Evolutionary conservation across 2,888 invertebrate genomes (phyloP).

Genomic region (Machimus atricapillus): DNA sequence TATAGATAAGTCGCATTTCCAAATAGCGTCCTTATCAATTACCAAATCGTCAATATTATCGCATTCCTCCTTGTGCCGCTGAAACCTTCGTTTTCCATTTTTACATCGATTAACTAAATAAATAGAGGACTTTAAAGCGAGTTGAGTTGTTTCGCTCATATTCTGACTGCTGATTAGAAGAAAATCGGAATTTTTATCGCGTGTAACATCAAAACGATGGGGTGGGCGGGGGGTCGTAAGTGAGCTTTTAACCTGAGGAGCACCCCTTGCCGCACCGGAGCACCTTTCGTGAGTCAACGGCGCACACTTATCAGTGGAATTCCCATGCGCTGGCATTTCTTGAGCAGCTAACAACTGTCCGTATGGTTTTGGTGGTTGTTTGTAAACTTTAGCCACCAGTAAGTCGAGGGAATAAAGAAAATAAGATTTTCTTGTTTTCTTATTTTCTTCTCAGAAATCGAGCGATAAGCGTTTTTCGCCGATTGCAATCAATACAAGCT

Average conservation of each 20-base stretch:
- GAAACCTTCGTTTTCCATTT: constrained; percentile 75
- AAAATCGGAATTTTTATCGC: not conserved
- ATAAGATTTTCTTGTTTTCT: not conserved
- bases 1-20: constrained; percentile 79
- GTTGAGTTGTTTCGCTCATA: constrained; percentile 48
- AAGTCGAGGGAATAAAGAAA: not conserved
- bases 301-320: not conserved
- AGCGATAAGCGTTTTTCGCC: not conserved
- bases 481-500: not conserved
- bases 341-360: not conserved
- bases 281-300: not conserved
- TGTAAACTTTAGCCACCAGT: not conserved
- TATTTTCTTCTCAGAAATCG: not conserved
- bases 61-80: constrained; percentile 74
- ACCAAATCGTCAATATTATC: constrained; percentile 69
- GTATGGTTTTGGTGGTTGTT: not conserved
- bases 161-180: constrained; percentile 52
- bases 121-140: constrained; percentile 2
- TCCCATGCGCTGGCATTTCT: not conserved
- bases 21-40: constrained; percentile 73
- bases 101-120: constrained; percentile 57
- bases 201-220: not conserved
- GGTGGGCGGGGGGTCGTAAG: not conserved
- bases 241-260: not conserved
- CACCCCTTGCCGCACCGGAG: not conserved